Base-by-base conservation (phyloP, 2,888 invertebrate species). In the Celastrina argiolus region DNA sequence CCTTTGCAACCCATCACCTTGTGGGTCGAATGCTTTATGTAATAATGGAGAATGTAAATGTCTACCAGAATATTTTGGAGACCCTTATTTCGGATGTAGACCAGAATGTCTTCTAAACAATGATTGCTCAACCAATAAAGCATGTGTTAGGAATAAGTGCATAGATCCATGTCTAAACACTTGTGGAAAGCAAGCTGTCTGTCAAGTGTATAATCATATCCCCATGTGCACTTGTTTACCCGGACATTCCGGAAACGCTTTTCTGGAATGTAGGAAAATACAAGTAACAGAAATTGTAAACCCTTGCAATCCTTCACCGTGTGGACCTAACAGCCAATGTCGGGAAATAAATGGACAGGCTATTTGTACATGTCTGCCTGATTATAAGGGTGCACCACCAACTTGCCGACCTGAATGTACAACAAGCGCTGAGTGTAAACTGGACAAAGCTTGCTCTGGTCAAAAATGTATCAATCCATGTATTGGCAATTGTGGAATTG, bases 31-130 rank as follows among this genome's bases (percentile, higher is more conserved):
- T 81, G 92, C 97, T 16, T 84, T 93, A 76, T 96, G 96, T 77
- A 81, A 85, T 72, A 89, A 94, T 72, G 95, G 95, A 51, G 76
- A 92, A 63, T 96, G 96, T 75, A 93, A 92, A 18, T 97, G 97
- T 78, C 78, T 95, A 63, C 89, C 93, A 0, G 95, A 95, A 79
- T 96, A 94, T 77, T 93, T 94, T 74, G 97, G 96, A 28, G 95
- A 96, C 85, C 96, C 96, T 2, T 95, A 95, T 76, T 85, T 92
- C 71, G 94, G 94, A 31, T 97, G 96, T 79, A 92, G 96, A 73
- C 96, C 96, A n/a, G 96, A 96, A 85, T 96, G 96, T 81, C 92
- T 96, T 36, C 83, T 95, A 39, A 96, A 94, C 75, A 89, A 90
- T 14, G 96, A 96, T 75, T 97, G 96, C 79, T 83, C 94, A 7